phyloP scores from a whole-genome alignment of 2,797 vertebrate species.

The Arctocebus calabarensis region DNA sequence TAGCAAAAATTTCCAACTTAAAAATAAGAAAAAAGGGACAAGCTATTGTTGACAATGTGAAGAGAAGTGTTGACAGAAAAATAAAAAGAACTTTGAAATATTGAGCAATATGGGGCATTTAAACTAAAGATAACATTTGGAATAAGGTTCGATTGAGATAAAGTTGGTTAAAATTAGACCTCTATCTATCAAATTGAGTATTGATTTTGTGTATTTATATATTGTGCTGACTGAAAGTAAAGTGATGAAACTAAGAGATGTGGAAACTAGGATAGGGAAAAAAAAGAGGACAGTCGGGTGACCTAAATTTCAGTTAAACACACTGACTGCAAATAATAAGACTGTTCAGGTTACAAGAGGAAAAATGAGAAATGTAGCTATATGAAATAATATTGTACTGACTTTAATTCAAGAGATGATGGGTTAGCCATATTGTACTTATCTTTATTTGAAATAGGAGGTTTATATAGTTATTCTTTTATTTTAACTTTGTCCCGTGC shows the following conservation, averaged over 20 bases:
- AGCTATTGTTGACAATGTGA: neutral
- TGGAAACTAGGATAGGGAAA: slow-evolving; percentile 49
- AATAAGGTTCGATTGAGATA: slow-evolving; percentile 63
- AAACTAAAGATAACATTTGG: slow-evolving; percentile 58
- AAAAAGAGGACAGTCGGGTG: slow-evolving; percentile 45
- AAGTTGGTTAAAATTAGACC: slow-evolving; percentile 63
- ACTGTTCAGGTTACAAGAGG: slow-evolving; percentile 50
- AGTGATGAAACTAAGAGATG: slow-evolving; percentile 63
- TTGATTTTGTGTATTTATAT: slow-evolving; percentile 76
- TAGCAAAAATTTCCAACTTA: neutral
- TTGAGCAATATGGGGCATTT: neutral
- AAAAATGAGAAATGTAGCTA: slow-evolving; percentile 54
- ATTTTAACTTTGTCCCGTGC: slow-evolving; percentile 36
- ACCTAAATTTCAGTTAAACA: slow-evolving; percentile 64
- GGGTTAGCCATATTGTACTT: neutral
- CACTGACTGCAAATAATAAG: slow-evolving; percentile 29
- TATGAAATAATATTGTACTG: slow-evolving; percentile 15
- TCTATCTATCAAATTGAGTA: slow-evolving; percentile 65
- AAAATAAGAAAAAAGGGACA: slow-evolving; percentile 28
- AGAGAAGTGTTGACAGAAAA: neutral
- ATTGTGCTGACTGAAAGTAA: slow-evolving; percentile 64
- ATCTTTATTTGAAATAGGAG: slow-evolving; percentile 35
- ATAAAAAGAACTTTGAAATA: slow-evolving; percentile 49
- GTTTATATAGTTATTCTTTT: slow-evolving; percentile 12
- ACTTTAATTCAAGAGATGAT: slow-evolving; percentile 36